Conservation (phyloP, 2,797 vertebrate genomes). For the Paratrypauchen microcephalus region DNA sequence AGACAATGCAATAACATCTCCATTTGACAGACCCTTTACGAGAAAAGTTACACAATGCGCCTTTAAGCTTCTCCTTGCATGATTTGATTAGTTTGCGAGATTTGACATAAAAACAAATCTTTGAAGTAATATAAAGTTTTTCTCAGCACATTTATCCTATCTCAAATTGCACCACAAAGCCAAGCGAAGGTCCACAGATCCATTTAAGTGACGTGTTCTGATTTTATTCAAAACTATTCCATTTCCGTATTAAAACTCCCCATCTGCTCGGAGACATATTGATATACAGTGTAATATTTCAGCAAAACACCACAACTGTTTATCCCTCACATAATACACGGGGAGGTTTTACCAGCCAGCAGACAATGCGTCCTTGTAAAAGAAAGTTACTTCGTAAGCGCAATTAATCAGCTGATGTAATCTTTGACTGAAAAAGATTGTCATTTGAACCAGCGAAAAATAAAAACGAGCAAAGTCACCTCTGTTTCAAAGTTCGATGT, state of each 20-base stretch:
- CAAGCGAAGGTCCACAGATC: neutral
- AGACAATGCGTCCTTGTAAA: slow-evolving; percentile 6
- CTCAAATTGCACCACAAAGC: neutral
- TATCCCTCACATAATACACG: neutral
- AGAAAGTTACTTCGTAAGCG: slow-evolving; percentile 1
- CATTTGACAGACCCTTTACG: no score
- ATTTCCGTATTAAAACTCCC: neutral
- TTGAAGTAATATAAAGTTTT: no score
- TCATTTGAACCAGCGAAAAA: slow-evolving; percentile 14
- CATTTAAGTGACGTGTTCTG: neutral
- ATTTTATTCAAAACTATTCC: neutral
- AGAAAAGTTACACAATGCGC: no score
- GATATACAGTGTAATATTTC: neutral
- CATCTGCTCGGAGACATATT: neutral
- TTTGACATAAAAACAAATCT: no score
- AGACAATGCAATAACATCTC: no score
- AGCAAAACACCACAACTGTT: neutral
- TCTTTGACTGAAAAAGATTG: slow-evolving; percentile 11
- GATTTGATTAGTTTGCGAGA: no score
- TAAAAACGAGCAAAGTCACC: slow-evolving; percentile 11
- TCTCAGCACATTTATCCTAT: neutral
- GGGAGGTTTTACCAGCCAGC: neutral
- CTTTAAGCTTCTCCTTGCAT: no score
- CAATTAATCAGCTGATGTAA: slow-evolving; percentile 17
- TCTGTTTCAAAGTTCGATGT: slow-evolving; percentile 4